Conservation (phyloP, 2,888 invertebrate species). For the Teinopalpus imperialis region DNA sequence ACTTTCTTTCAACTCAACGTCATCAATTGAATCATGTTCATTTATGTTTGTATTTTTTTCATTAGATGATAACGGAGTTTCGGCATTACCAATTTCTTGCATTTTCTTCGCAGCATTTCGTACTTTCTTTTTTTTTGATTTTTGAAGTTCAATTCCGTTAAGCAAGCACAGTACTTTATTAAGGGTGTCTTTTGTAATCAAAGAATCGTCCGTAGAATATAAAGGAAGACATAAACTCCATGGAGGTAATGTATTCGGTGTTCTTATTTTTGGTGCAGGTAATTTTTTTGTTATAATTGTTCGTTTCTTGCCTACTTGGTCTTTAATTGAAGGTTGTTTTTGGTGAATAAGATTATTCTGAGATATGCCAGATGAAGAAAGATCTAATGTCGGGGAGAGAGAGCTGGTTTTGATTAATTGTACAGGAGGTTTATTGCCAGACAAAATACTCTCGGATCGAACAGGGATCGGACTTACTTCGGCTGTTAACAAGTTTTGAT, state of each 20-base stretch:
- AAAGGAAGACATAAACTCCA: conserved; percentile 2
- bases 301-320: too few relatives aligned
- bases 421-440: conserved; percentile 26
- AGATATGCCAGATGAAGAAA: too few relatives aligned
- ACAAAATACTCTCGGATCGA: conserved; percentile 24
- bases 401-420: conserved; percentile 26
- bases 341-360: too few relatives aligned
- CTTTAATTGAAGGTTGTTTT: too few relatives aligned
- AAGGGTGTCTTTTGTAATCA: conserved; percentile 52
- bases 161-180: conserved; percentile 58
- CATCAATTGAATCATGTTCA: neutral
- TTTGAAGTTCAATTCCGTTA: conserved; percentile 24
- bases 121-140: conserved; percentile 19
- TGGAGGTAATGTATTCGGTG: neutral
- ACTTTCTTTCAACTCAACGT: neutral
- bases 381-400: too few relatives aligned
- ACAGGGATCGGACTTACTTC: conserved; percentile 58
- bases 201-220: conserved; percentile 29
- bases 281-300: neutral
- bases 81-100: too few relatives aligned
- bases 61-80: too few relatives aligned
- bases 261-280: neutral
- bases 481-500: conserved; percentile 59
- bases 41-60: conserved; percentile 5
- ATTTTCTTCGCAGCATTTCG: conserved; percentile 6